A percentile compares a stretch with the other conserved stretches of the same genome.
phyloP scores from a whole-genome alignment of 2,797 vertebrate genomes.

The Smutsia temminckii region DNA sequence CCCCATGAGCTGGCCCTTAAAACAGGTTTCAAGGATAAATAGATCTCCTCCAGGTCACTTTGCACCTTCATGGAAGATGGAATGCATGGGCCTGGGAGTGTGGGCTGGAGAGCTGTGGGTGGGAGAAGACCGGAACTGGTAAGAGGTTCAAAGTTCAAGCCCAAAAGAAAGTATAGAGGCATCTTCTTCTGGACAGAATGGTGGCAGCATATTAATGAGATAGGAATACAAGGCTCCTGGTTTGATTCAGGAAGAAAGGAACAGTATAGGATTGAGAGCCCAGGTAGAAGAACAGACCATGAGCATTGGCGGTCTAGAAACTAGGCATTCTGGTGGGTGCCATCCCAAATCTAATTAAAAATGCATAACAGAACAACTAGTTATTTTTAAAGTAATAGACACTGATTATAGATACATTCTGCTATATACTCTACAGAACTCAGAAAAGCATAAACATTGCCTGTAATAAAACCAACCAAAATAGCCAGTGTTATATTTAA shows the following conservation, averaged over 20 bases:
- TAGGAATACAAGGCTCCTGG: not conserved
- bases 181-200: not conserved
- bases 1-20: not conserved
- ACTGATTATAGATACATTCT: not conserved
- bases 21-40: not conserved
- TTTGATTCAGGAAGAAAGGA: not conserved
- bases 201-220: not conserved
- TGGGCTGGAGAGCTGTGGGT: not conserved
- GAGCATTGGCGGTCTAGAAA: not conserved
- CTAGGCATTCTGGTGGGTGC: not conserved
- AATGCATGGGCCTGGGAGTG: not conserved
- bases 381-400: not conserved
- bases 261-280: not conserved
- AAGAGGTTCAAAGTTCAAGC: not conserved
- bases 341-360: not conserved
- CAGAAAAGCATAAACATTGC: conserved; percentile 2
- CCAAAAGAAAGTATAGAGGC: not conserved
- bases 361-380: not conserved
- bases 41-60: not conserved
- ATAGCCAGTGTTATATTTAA: conserved; percentile 31
- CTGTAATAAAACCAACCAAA: conserved; percentile 34
- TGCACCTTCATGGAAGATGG: not conserved
- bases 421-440: not conserved
- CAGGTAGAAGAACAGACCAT: not conserved
- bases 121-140: not conserved